Evolutionary conservation across 2,113 vertebrate species (phyloP).

Genomic region (Corydoras maculifer): DNA sequence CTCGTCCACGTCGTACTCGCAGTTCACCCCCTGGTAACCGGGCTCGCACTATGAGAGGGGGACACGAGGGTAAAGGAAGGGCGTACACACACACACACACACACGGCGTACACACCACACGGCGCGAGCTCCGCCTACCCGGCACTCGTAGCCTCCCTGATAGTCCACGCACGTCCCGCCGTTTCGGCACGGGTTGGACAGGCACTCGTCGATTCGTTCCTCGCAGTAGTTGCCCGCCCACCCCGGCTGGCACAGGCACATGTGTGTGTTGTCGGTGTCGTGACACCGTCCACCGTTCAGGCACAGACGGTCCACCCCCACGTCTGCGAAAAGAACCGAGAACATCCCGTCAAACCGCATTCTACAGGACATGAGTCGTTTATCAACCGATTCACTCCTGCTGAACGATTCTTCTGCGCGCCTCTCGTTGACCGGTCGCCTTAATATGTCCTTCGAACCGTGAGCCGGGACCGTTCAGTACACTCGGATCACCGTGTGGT

Average conservation of each 20-base stretch:
- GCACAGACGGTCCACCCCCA: slow-evolving; percentile 69
- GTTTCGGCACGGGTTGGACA: slow-evolving; percentile 72
- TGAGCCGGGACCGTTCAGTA: too few relatives aligned
- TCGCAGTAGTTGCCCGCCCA: slow-evolving; percentile 88
- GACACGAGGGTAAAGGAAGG: slow-evolving; percentile 1
- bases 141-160: slow-evolving; percentile 66
- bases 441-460: too few relatives aligned
- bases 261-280: slow-evolving; percentile 70
- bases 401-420: too few relatives aligned
- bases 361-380: too few relatives aligned
- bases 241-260: slow-evolving; percentile 77
- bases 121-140: slow-evolving; percentile 52
- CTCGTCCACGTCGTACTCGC: slow-evolving; percentile 73
- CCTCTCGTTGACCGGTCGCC: too few relatives aligned
- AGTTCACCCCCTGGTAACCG: slow-evolving; percentile 75
- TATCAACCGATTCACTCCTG: too few relatives aligned
- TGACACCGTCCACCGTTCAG: slow-evolving; percentile 74
- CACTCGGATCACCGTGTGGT: too few relatives aligned
- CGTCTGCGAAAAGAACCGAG: slow-evolving; percentile 53
- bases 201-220: slow-evolving; percentile 75
- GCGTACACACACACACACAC: background rate
- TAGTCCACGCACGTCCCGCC: slow-evolving; percentile 72
- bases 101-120: too few relatives aligned
- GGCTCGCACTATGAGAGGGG: slow-evolving; percentile 42
- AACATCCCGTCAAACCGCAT: too few relatives aligned